Percentiles rank a stretch among this genome's conserved stretches.
These are phyloP conservation scores for Eubasilissa regina DNA, from an alignment of 1,140 invertebrate genomes.

Conservation along the genomic window DNA sequence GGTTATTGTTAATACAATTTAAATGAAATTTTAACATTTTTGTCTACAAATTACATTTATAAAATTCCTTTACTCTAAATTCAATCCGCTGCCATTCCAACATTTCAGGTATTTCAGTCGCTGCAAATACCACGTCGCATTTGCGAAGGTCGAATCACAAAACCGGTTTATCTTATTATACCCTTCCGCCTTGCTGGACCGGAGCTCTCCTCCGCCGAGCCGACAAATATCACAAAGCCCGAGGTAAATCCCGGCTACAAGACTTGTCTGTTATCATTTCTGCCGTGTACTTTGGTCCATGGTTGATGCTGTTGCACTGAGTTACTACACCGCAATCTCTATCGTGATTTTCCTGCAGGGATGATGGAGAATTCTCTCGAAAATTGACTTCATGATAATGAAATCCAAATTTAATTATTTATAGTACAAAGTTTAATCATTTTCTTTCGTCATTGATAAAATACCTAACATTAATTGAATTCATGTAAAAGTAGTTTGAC, in stretches of 20 bases:
- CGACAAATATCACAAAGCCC: conserved; percentile 31
- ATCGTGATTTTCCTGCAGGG: too few relatives aligned
- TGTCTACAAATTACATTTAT: too few relatives aligned
- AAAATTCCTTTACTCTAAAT: neutral
- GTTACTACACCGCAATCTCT: too few relatives aligned
- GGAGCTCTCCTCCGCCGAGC: neutral
- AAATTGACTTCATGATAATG: too few relatives aligned
- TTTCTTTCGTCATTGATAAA: too few relatives aligned
- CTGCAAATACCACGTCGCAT: conserved; percentile 24
- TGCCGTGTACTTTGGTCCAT: conserved; percentile 18
- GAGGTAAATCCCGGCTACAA: conserved; percentile 22
- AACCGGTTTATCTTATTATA: conserved; percentile 25
- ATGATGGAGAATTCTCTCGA: too few relatives aligned
- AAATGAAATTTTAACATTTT: too few relatives aligned
- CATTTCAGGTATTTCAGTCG: conserved; percentile 12
- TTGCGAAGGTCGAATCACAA: conserved; percentile 32
- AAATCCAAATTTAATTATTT: too few relatives aligned
- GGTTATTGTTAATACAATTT: too few relatives aligned
- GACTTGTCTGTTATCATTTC: conserved; percentile 34
- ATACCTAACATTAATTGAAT: too few relatives aligned
- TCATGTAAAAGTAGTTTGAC: too few relatives aligned
- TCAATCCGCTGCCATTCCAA: neutral
- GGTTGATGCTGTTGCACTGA: neutral
- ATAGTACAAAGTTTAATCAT: too few relatives aligned
- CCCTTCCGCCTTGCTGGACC: neutral